Percentiles rank a stretch among this genome's conserved stretches.
phyloP scores from a whole-genome alignment of 2,113 vertebrate genomes.

The Sciurus niger region DNA sequence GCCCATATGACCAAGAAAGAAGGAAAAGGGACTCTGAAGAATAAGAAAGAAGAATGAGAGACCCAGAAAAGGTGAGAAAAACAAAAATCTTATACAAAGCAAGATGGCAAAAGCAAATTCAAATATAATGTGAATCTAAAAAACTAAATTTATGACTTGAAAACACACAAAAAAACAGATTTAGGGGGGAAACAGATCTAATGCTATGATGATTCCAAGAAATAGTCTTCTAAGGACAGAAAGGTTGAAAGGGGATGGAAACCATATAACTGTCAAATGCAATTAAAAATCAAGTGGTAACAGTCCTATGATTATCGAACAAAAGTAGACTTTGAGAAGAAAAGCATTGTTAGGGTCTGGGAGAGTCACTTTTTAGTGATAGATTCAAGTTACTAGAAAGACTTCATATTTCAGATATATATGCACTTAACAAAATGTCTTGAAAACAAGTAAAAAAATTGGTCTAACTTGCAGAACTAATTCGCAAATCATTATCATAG shows the following conservation, averaged over 20 bases:
- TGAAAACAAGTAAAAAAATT: constrained; percentile 41
- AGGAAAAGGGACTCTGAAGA: background rate
- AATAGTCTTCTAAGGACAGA: background rate
- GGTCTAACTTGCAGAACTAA: background rate
- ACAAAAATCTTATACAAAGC: background rate
- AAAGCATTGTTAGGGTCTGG: background rate
- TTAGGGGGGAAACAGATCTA: background rate
- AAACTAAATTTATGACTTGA: background rate
- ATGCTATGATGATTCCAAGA: background rate
- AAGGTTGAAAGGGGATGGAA: constrained; percentile 25
- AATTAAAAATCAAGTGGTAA: background rate
- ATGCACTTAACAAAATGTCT: background rate
- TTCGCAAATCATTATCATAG: background rate
- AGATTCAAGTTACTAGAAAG: background rate
- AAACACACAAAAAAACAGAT: background rate
- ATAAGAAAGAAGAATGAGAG: background rate
- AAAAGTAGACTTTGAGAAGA: background rate
- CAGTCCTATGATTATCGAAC: background rate
- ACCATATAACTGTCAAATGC: background rate
- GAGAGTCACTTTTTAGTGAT: background rate
- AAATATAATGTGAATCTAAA: background rate
- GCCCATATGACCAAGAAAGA: background rate
- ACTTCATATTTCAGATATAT: constrained; percentile 25
- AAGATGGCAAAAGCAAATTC: constrained; percentile 6
- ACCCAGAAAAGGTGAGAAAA: background rate